A percentile compares a stretch with the other conserved stretches of the same genome.
Conservation (phyloP, 2,113 vertebrate genomes). For the Eurystomus gularis region DNA sequence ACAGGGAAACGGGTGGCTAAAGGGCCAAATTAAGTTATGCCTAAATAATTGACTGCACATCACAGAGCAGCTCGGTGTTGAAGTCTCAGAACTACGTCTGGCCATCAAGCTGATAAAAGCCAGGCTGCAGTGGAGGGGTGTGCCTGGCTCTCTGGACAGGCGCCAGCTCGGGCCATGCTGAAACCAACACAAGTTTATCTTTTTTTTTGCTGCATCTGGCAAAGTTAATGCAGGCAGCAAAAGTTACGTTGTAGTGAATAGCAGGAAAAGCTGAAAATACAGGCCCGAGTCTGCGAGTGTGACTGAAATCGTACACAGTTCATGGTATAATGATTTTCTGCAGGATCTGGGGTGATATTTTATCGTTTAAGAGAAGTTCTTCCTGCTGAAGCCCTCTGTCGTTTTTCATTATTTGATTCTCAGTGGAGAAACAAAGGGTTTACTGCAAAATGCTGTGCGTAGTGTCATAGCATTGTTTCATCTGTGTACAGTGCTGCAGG, state of each 20-base stretch:
- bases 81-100: accelerated
- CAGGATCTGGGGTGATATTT: neutral
- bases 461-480: neutral
- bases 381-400: neutral
- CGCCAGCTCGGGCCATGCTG: neutral
- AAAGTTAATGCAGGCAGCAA: neutral
- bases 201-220: neutral
- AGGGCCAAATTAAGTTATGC: neutral
- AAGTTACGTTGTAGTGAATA: neutral
- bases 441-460: neutral
- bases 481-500: neutral
- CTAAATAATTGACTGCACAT: neutral
- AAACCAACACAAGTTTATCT: neutral
- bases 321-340: neutral
- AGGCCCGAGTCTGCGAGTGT: neutral
- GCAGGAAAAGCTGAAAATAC: neutral
- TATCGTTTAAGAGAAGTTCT: neutral
- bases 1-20: neutral
- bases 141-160: neutral
- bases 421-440: neutral
- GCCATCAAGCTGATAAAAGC: neutral
- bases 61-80: neutral
- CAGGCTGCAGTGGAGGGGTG: neutral
- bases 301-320: neutral
- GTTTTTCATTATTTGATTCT: neutral